Evolutionary conservation across 2,888 invertebrate species (phyloP), one percentile per base, ranked within the genome.

Genomic region (Toxonevra muliebris): DNA sequence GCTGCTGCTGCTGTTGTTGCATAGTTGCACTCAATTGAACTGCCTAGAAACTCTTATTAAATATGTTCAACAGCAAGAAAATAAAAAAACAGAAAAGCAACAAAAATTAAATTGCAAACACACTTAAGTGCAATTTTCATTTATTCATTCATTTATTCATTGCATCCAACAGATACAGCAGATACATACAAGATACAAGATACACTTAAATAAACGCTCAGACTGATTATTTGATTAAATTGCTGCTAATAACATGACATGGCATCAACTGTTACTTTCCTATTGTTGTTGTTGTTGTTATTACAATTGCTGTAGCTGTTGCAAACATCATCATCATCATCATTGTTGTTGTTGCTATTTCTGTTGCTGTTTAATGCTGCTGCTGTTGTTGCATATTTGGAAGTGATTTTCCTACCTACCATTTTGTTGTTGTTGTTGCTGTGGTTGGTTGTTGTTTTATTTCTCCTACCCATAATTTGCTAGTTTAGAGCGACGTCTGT

Each of bases 201-300:
- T 71, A 69, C 71, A 69, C 71, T 74, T 73, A 74, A 73, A 74
- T 75, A 74, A 76, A 75, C 74, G 76, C 76, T 74, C 69, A 68
- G 72, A 76, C 79, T 82, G 82, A 82, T 82, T 82, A 82, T 82
- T 82, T 82, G 81, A 80, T 82, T 80, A 82, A 82, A 82, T 82
- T 82, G 82, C 82, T 82, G 81, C 82, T 82, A 82, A 82, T 82
- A 82, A 82, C 82, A 82, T 80, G 82, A 82, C 82, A 75, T 80
- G 82, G 77, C 80, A 80, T 76, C 78, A 76, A 74, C 73, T 71
- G 71, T 71, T 71, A 63, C 61, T 69, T 68, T 65, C 57, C 40
- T 48, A 54, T 50, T 54, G 61, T 55, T 65, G 54, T 50, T 43
- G 52, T 41, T 20, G 15, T 41, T 42, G 45, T 10, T 7, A 50